Evolutionary conservation across 1,140 invertebrate genomes (phyloP).

Genomic region (Chrysomallon squamiferum): DNA sequence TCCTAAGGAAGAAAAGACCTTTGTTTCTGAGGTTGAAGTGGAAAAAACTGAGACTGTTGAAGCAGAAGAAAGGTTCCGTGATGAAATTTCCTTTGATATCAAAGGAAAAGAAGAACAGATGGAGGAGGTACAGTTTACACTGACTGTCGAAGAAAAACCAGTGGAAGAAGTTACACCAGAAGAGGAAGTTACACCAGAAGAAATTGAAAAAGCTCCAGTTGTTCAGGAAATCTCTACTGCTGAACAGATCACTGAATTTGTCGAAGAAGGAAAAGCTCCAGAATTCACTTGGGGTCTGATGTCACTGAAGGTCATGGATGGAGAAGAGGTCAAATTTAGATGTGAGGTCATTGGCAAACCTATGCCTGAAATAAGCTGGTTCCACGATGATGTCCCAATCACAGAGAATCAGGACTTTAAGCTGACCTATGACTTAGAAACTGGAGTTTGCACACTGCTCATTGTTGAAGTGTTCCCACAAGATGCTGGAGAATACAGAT

Average conservation of each 20-base stretch:
- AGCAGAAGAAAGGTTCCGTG: slow-evolving; percentile 24
- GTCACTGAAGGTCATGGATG: slow-evolving; percentile 87
- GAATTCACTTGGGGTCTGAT: slow-evolving; percentile 76
- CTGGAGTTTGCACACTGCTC: slow-evolving; percentile 49
- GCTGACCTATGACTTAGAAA: slow-evolving; percentile 48
- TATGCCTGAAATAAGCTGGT: slow-evolving; percentile 57
- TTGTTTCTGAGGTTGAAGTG: slow-evolving; percentile 22
- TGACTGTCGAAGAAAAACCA: slow-evolving; percentile 21
- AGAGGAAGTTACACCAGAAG: slow-evolving; percentile 22
- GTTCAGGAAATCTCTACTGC: slow-evolving; percentile 18
- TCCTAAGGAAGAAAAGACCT: slow-evolving; percentile 10
- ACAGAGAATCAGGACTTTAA: slow-evolving; percentile 58
- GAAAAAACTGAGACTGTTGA: slow-evolving; percentile 8
- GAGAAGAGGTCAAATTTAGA: slow-evolving; percentile 80
- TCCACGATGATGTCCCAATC: slow-evolving; percentile 81
- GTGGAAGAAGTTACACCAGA: slow-evolving; percentile 7
- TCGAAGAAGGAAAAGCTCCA: slow-evolving; percentile 73
- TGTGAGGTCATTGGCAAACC: slow-evolving; percentile 52
- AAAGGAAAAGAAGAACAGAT: slow-evolving; percentile 26
- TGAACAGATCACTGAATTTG: slow-evolving; percentile 39
- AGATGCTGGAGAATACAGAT: slow-evolving; percentile 93
- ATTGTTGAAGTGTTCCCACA: slow-evolving; percentile 75
- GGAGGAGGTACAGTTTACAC: slow-evolving; percentile 20
- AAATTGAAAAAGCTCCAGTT: slow-evolving; percentile 9
- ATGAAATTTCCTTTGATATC: slow-evolving; percentile 42